A percentile compares a stretch with the other conserved stretches of the same genome.
phyloP scores from a whole-genome alignment of 1,140 invertebrate genomes.

The Caerostris darwini region DNA sequence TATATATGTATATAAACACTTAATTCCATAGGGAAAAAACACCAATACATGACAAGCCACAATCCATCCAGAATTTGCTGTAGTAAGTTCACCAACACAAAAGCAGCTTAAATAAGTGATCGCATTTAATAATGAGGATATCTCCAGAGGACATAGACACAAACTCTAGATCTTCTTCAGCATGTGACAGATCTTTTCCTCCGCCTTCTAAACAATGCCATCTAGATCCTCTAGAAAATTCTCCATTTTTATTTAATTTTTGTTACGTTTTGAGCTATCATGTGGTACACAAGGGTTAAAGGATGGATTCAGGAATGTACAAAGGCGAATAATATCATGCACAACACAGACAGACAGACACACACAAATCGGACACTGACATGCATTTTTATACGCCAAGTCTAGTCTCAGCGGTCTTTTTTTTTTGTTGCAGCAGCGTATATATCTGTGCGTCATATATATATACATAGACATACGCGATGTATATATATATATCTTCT shows the following conservation, averaged over 20 bases:
- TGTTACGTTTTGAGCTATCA: conserved; percentile 66
- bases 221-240: background rate
- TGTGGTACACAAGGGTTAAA: conserved; percentile 16
- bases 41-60: background rate
- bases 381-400: background rate
- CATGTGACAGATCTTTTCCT: too few relatives aligned
- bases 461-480: conserved; percentile 5
- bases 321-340: conserved; percentile 8
- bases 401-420: background rate
- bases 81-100: background rate
- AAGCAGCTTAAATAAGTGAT: conserved; percentile 1
- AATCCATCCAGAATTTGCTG: background rate
- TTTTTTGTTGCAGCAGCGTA: background rate
- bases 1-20: background rate
- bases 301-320: conserved; percentile 47
- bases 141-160: background rate
- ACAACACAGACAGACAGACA: conserved; percentile 7
- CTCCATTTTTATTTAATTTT: background rate
- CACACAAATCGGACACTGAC: background rate
- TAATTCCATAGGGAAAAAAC: too few relatives aligned
- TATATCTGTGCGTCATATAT: conserved; percentile 29
- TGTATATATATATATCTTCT: conserved; percentile 41
- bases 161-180: background rate
- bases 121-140: conserved; percentile 10
- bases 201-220: background rate